phyloP scores from a whole-genome alignment of 2,888 invertebrate species.

The Hydriomena furcata region DNA sequence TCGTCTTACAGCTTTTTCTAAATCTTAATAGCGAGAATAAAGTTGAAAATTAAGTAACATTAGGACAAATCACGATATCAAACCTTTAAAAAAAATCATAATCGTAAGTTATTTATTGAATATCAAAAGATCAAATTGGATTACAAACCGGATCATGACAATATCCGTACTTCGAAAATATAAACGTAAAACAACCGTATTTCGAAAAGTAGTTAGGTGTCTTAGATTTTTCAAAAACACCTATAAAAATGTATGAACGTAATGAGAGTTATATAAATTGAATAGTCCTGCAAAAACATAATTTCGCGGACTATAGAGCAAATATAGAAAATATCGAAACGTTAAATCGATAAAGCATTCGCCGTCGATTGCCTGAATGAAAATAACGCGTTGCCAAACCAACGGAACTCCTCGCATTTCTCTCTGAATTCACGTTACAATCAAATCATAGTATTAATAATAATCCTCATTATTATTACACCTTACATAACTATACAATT shows the following conservation, averaged over 20 bases:
- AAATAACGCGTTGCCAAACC: slow-evolving; percentile 25
- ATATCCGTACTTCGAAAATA: too few species aligned
- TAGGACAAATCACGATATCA: slow-evolving; percentile 70
- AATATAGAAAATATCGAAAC: slow-evolving; percentile 13
- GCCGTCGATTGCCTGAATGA: slow-evolving; percentile 3
- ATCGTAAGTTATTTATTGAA: slow-evolving; percentile 34
- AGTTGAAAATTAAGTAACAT: slow-evolving; percentile 50
- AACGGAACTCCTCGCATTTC: slow-evolving; percentile 39
- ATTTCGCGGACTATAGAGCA: slow-evolving; percentile 4
- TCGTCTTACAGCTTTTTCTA: slow-evolving; percentile 48
- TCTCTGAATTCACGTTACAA: slow-evolving; percentile 42
- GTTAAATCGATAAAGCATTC: slow-evolving; percentile 11
- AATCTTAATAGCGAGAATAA: slow-evolving; percentile 59
- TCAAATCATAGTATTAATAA: slow-evolving; percentile 34
- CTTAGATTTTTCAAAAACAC: neutral
- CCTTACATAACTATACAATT: slow-evolving; percentile 77
- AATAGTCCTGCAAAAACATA: slow-evolving; percentile 1
- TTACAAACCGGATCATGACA: slow-evolving; percentile 5
- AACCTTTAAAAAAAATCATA: slow-evolving; percentile 62
- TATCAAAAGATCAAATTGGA: slow-evolving; percentile 25
- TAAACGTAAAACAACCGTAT: slow-evolving; percentile 5
- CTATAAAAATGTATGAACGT: neutral
- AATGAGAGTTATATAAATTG: neutral
- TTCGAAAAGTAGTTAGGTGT: slow-evolving; percentile 1
- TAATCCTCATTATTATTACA: slow-evolving; percentile 64